Conservation (phyloP, 2,888 invertebrate species). For the Pyrrhosoma nymphula region DNA sequence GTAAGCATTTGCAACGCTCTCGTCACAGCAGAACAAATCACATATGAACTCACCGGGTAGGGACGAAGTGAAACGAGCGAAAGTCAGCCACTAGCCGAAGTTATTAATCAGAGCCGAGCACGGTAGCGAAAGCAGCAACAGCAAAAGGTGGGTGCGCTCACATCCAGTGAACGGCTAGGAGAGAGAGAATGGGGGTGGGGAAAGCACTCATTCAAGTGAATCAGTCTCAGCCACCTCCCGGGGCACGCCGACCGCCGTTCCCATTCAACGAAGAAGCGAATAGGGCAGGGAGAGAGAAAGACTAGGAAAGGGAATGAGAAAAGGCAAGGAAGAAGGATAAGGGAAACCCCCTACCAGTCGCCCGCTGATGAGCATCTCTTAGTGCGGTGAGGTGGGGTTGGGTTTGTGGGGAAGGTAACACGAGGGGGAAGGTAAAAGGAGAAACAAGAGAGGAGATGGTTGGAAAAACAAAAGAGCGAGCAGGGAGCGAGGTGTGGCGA, state of each 20-base stretch:
- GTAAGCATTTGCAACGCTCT: too few relatives aligned
- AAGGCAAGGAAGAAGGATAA: neutral
- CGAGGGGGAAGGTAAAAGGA: neutral
- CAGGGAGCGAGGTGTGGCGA: constrained; percentile 33
- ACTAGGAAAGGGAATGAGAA: neutral
- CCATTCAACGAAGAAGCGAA: constrained; percentile 16
- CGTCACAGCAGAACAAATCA: too few relatives aligned
- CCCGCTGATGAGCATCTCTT: constrained; percentile 42
- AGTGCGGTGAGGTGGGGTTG: neutral
- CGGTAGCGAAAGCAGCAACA: neutral
- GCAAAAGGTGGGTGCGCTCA: too few relatives aligned
- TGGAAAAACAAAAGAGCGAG: neutral
- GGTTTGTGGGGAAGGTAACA: neutral
- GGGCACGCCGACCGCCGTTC: neutral
- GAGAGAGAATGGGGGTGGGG: neutral
- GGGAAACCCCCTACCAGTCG: neutral
- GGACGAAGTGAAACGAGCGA: neutral
- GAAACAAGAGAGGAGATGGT: neutral
- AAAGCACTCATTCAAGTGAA: constrained; percentile 13
- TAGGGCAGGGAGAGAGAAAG: too few relatives aligned
- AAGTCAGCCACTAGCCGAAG: neutral
- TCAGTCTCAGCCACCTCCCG: neutral
- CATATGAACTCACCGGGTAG: neutral
- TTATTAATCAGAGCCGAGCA: neutral
- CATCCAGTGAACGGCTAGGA: neutral